phyloP scores from a whole-genome alignment of 2,797 vertebrate genomes.

The Crocidura indochinensis region DNA sequence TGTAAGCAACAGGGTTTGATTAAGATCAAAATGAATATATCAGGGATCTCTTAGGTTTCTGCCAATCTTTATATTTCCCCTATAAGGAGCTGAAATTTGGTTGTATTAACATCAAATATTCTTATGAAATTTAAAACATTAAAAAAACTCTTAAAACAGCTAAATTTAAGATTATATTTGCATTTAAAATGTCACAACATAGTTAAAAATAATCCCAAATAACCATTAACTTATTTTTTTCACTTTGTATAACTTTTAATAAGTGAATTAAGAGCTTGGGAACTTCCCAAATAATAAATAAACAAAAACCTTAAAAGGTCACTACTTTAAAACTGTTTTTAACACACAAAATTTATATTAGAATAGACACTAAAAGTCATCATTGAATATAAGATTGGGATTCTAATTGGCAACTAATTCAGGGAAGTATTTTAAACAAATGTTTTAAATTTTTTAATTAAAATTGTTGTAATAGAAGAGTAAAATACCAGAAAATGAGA shows the following conservation, averaged over 20 bases:
- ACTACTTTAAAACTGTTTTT: not conserved
- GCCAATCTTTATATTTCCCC: not conserved
- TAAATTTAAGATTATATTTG: not conserved
- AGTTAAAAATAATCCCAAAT: not conserved
- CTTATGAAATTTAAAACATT: not conserved
- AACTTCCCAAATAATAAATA: not conserved
- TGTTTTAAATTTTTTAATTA: no score
- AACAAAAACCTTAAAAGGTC: not conserved
- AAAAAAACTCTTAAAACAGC: not conserved
- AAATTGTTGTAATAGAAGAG: no score
- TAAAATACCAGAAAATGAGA: no score
- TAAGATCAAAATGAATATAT: slow-evolving; percentile 34
- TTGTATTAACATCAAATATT: not conserved
- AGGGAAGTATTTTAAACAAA: not conserved
- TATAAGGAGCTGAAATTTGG: not conserved
- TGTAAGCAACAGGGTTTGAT: not conserved
- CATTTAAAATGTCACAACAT: not conserved
- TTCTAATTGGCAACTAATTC: not conserved
- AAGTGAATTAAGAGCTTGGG: not conserved
- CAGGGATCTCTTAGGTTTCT: slow-evolving; percentile 28
- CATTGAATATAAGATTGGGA: not conserved
- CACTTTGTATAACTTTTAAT: not conserved
- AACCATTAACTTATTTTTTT: not conserved
- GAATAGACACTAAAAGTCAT: not conserved
- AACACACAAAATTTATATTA: not conserved